phyloP scores from a whole-genome alignment of 2,797 vertebrate genomes.

The Capromys pilorides region DNA sequence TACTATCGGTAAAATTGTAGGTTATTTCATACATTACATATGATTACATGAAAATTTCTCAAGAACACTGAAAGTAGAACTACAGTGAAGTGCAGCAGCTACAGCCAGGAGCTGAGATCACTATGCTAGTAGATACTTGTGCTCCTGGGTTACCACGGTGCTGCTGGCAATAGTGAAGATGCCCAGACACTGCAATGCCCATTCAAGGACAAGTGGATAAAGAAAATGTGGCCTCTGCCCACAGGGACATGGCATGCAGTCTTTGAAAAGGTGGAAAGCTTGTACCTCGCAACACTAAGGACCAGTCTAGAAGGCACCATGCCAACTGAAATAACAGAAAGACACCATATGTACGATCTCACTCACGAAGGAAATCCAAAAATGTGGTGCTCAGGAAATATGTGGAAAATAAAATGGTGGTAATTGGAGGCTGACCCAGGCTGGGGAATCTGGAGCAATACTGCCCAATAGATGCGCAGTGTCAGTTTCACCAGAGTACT shows the following conservation, averaged over 20 bases:
- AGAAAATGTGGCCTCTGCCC: neutral
- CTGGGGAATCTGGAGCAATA: neutral
- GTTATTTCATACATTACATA: neutral
- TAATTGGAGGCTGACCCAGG: neutral
- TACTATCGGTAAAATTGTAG: neutral
- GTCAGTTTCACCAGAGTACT: neutral
- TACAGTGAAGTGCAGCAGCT: neutral
- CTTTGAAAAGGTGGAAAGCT: neutral
- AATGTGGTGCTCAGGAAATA: neutral
- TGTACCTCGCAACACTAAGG: neutral
- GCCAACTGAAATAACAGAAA: neutral
- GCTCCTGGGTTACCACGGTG: neutral
- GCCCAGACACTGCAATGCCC: neutral
- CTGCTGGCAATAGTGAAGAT: neutral
- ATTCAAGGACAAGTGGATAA: neutral
- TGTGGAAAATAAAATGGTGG: neutral
- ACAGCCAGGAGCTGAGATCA: neutral
- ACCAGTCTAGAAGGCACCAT: neutral
- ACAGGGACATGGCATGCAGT: neutral
- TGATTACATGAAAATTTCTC: neutral
- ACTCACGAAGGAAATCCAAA: neutral
- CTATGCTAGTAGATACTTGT: neutral
- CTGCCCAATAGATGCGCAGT: too few relatives aligned
- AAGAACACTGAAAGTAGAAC: neutral
- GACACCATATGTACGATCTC: neutral